Evolutionary conservation across 2,888 invertebrate species (phyloP).

Genomic region (Trichopoda pennipes): DNA sequence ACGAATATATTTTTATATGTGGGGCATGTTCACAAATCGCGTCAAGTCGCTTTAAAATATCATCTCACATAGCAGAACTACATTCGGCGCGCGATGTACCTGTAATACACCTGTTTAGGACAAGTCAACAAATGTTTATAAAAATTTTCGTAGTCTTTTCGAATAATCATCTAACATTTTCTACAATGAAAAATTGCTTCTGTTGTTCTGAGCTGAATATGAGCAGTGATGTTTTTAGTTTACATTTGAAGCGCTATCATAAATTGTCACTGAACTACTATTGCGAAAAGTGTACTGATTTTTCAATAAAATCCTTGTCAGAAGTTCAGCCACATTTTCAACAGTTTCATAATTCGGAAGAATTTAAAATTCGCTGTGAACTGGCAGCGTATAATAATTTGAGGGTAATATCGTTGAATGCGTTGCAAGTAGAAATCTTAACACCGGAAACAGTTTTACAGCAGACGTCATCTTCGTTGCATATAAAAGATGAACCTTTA

Average conservation of each 20-base stretch:
- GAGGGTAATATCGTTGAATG: conserved; percentile 39
- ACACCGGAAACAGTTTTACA: not conserved
- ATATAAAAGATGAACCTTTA: conserved; percentile 53
- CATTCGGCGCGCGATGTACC: conserved; percentile 70
- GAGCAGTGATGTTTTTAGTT: conserved; percentile 45
- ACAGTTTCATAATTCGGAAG: conserved; percentile 30
- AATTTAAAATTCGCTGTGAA: conserved; percentile 65
- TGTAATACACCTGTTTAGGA: conserved; percentile 55
- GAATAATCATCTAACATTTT: conserved; percentile 61
- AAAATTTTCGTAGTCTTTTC: conserved; percentile 61
- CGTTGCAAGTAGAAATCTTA: conserved; percentile 55
- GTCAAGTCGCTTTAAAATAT: conserved; percentile 50
- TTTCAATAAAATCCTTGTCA: conserved; percentile 45
- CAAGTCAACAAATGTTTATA: conserved; percentile 3
- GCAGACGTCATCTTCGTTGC: not conserved
- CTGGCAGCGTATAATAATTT: conserved; percentile 56
- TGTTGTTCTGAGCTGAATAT: conserved; percentile 58
- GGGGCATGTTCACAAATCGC: conserved; percentile 55
- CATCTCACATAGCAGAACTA: conserved; percentile 48
- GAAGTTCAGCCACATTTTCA: conserved; percentile 58
- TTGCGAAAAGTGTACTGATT: conserved; percentile 66
- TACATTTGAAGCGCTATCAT: conserved; percentile 68
- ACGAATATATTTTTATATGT: conserved; percentile 62
- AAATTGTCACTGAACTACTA: conserved; percentile 63
- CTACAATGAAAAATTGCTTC: conserved; percentile 66